Evolutionary conservation across 1,140 invertebrate genomes (phyloP), one percentile per base, ranked within the genome.

Genomic region (Drosophila azteca): DNA sequence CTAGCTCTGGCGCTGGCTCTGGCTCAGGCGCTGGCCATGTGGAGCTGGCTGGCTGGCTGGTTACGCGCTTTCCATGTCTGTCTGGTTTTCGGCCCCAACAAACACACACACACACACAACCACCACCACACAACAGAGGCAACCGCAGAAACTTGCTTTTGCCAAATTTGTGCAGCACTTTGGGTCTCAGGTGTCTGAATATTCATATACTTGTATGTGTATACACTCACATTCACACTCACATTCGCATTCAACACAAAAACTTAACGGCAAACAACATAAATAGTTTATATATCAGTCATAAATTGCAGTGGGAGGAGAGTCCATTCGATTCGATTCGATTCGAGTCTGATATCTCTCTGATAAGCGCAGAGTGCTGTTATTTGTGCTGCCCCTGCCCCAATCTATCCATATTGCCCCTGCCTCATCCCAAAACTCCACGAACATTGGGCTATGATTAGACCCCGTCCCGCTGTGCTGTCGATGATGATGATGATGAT

Each of bases 121-220:
- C 22, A 61, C 6, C 43, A 22, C 68, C 41, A 52, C 44, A 54
- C 24, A 55, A 51, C 8, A 61, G 49, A 41, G 43, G 54, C 35
- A 59, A 43, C 15, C 35, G 43, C 62, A 44, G 48, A 61, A 73
- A 74, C 68, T 76, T 15, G 73, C 60, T 80, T 77, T 77, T 77
- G 73, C 73, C 79, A 77, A 77, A 79, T 82, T 73, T 69, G 72
- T 69, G 68, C 77, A 73, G 60, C 44, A 44, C 20, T 49, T 68
- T 64, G 57, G 46, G 43, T 39, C 57, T 68, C 39, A 44, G 53
- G 65, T 53, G 58, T 48, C 43, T 63, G 39, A 64, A 60, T 39
- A 41, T 72, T 50, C 1, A 59, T 45, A 20, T 20, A 20, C 17
- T 20, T 1, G 17, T 20, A 1, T 20, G 17, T 20, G 17, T 20